Percentiles rank a stretch among this genome's conserved stretches.
Conservation (phyloP, 2,113 vertebrate genomes). For the Gavia stellata region DNA sequence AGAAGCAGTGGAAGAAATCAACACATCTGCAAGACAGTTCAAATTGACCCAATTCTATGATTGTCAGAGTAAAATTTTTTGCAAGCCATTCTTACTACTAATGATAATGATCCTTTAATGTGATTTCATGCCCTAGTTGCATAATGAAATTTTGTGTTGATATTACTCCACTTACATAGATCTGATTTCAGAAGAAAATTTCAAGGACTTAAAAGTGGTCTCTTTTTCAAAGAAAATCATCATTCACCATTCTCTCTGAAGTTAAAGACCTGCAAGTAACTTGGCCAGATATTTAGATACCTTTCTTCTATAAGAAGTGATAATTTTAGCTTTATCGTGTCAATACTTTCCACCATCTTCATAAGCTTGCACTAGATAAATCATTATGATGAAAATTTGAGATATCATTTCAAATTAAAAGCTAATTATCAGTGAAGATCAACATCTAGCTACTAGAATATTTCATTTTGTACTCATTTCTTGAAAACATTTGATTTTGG, state of each 20-base stretch:
- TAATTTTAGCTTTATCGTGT: not conserved
- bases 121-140: conserved; percentile 7
- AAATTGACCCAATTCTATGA: conserved; percentile 6
- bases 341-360: not conserved
- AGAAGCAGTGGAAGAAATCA: not conserved
- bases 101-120: not conserved
- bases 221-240: conserved; percentile 16
- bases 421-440: conserved; percentile 1
- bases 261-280: not conserved
- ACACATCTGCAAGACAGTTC: not conserved
- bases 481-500: not conserved
- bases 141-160: not conserved
- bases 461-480: not conserved
- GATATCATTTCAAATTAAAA: conserved; percentile 33
- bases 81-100: not conserved
- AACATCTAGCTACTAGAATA: not conserved
- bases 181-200: not conserved
- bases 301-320: not conserved
- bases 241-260: not conserved
- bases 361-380: not conserved
- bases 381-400: not conserved
- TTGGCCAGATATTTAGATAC: not conserved
- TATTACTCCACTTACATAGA: not conserved
- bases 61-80: not conserved
- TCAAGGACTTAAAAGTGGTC: not conserved